phyloP scores from a whole-genome alignment of 2,113 vertebrate genomes.

The Leucoraja erinaceus region DNA sequence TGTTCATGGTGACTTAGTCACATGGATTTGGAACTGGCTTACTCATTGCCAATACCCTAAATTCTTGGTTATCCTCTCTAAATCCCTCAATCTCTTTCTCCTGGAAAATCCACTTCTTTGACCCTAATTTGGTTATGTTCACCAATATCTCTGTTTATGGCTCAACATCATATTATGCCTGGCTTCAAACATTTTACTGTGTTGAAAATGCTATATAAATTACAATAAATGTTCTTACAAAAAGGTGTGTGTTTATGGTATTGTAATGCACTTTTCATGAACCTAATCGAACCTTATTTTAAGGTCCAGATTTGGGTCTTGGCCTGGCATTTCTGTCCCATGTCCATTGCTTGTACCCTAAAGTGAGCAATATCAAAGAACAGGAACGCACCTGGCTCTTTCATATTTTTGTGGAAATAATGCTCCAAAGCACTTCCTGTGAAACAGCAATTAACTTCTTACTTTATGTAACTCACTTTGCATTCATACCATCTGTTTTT shows the following conservation, averaged over 20 bases:
- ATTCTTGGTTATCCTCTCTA: too few species aligned
- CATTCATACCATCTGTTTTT: conserved; percentile 23
- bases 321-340: not conserved
- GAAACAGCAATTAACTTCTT: not conserved
- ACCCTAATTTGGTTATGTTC: not conserved
- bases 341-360: not conserved
- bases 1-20: too few species aligned
- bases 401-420: not conserved
- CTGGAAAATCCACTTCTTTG: not conserved
- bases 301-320: not conserved
- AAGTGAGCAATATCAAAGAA: not conserved
- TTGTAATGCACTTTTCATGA: not conserved
- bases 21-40: too few species aligned
- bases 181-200: not conserved
- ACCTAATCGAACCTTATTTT: not conserved
- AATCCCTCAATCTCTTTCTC: too few species aligned
- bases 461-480: not conserved
- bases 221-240: not conserved
- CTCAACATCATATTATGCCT: not conserved
- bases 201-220: not conserved
- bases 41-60: too few species aligned
- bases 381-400: not conserved
- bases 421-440: conserved; percentile 19
- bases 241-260: not conserved
- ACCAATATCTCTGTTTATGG: not conserved